Evolutionary conservation across 2,888 invertebrate species (phyloP).

Genomic region (Hermodice carunculata): DNA sequence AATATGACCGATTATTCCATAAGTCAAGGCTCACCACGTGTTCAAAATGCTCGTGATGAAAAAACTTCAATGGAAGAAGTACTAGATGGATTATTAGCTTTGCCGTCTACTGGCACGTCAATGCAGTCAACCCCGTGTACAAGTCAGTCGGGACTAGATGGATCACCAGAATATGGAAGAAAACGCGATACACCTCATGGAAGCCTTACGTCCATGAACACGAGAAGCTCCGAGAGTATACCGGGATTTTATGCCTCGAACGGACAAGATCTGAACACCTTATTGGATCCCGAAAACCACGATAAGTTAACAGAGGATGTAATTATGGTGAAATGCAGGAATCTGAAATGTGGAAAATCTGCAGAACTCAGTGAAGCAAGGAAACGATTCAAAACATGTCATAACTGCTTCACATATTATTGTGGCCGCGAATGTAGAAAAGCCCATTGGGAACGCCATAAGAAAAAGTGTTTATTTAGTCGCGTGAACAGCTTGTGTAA

Average conservation of each 20-base stretch:
- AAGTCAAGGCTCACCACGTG: too few relatives aligned
- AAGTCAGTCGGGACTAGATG: too few relatives aligned
- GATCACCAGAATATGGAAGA: not conserved
- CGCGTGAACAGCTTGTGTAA: constrained; percentile 91
- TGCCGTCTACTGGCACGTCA: constrained; percentile 1
- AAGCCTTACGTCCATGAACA: constrained; percentile 9
- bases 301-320: constrained; percentile 24
- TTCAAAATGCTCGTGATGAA: too few relatives aligned
- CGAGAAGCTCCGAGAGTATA: too few relatives aligned
- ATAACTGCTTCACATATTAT: constrained; percentile 95
- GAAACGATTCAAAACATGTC: constrained; percentile 89
- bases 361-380: constrained; percentile 79
- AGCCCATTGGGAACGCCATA: constrained; percentile 93
- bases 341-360: constrained; percentile 61
- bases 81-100: constrained; percentile 16
- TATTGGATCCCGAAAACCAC: too few relatives aligned
- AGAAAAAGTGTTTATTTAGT: constrained; percentile 86
- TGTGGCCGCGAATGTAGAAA: constrained; percentile 92
- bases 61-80: constrained; percentile 18
- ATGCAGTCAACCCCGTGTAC: not conserved
- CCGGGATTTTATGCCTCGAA: too few relatives aligned
- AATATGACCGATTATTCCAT: too few relatives aligned
- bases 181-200: constrained; percentile 1
- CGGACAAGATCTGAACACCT: too few relatives aligned
- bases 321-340: constrained; percentile 52